phyloP scores from a whole-genome alignment of 2,113 vertebrate genomes.

The Takifugu bimaculatus region DNA sequence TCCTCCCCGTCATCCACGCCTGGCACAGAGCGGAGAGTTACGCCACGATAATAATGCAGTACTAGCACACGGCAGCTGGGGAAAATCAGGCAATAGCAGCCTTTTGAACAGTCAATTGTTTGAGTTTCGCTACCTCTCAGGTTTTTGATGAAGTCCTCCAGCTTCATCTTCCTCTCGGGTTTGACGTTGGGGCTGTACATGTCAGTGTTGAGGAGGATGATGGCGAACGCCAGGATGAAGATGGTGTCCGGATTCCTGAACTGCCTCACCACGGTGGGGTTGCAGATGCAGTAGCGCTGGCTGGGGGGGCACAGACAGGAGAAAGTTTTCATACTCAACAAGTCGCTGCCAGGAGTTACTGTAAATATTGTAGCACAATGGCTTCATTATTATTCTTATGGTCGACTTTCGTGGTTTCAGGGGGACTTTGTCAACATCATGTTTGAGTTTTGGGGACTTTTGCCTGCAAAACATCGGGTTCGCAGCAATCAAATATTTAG shows the following conservation, averaged over 20 bases:
- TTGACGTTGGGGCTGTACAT: slow-evolving; percentile 99
- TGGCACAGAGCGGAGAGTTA: slow-evolving; percentile 48
- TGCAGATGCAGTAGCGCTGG: slow-evolving; percentile 98
- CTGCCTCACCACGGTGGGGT: slow-evolving; percentile 92
- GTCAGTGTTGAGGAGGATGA: slow-evolving; percentile 97
- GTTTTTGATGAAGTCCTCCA: slow-evolving; percentile 97
- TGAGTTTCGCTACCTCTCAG: slow-evolving; percentile 79
- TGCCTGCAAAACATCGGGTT: neutral
- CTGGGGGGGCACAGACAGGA: slow-evolving; percentile 61
- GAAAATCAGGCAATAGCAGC: neutral
- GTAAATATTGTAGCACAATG: no score
- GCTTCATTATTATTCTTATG: no score
- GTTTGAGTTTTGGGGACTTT: no score
- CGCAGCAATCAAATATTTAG: slow-evolving; percentile 12
- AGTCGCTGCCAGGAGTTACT: no score
- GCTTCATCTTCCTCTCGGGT: slow-evolving; percentile 96
- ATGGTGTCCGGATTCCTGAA: slow-evolving; percentile 98
- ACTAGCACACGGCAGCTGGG: neutral
- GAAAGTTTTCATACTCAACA: neutral
- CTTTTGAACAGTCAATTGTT: neutral
- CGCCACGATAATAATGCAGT: neutral
- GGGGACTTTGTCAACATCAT: no score
- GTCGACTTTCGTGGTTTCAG: no score
- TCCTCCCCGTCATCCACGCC: slow-evolving; percentile 97
- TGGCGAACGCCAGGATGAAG: slow-evolving; percentile 97